phyloP scores from a whole-genome alignment of 1,140 invertebrate species.

The Drosophila saltans region DNA sequence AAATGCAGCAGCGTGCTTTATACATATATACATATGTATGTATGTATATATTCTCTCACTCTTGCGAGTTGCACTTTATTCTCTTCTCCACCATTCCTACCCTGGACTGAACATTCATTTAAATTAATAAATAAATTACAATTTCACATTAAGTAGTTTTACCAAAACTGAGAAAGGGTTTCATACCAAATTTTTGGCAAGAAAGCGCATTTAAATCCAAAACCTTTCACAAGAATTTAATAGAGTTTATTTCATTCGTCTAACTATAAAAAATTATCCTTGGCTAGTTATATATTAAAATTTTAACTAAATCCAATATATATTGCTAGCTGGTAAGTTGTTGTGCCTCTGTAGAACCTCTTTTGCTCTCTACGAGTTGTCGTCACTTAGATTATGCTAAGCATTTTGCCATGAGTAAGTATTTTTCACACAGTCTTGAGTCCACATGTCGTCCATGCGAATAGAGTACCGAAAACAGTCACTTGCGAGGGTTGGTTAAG shows the following conservation, averaged over 20 bases:
- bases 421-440: constrained; percentile 33
- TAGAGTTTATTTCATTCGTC: too few species aligned
- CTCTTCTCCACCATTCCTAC: too few species aligned
- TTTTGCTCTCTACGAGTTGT: neutral
- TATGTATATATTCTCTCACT: neutral
- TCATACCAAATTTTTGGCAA: neutral
- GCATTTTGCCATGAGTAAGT: constrained; percentile 56
- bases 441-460: constrained; percentile 22
- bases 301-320: neutral
- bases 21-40: neutral
- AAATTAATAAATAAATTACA: constrained; percentile 70
- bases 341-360: neutral
- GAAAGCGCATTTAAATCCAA: too few species aligned
- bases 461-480: neutral
- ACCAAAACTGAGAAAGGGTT: constrained; percentile 8
- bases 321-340: constrained; percentile 12
- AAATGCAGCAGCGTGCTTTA: constrained; percentile 25
- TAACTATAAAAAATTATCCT: neutral
- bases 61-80: constrained; percentile 15
- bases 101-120: constrained; percentile 42
- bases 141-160: constrained; percentile 43
- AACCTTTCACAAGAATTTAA: too few species aligned
- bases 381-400: constrained; percentile 67
- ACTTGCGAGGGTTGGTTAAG: constrained; percentile 5
- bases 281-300: neutral